phyloP scores from a whole-genome alignment of 2,888 invertebrate genomes.

The Dione juno region DNA sequence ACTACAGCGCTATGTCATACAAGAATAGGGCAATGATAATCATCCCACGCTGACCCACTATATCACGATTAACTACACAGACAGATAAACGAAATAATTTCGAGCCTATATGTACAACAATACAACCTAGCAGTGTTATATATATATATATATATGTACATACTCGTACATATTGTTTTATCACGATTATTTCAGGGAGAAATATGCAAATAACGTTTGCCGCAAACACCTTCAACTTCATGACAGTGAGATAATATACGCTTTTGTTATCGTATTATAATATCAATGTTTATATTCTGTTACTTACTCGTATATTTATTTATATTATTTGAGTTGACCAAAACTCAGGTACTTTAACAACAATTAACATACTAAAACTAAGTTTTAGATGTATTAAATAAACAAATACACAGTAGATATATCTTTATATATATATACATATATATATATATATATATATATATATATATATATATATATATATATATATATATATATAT shows the following conservation, averaged over 20 bases:
- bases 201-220: slow-evolving; percentile 9
- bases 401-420: too few species aligned
- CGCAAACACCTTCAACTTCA: slow-evolving; percentile 1
- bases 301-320: neutral
- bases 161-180: slow-evolving; percentile 3
- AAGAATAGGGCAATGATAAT: too few species aligned
- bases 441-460: too few species aligned
- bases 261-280: neutral
- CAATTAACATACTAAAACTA: too few species aligned
- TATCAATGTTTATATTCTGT: neutral
- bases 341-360: too few species aligned
- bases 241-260: neutral
- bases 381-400: too few species aligned
- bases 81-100: neutral
- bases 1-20: too few species aligned
- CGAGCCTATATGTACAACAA: slow-evolving; percentile 3
- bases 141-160: neutral
- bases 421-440: too few species aligned
- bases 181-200: slow-evolving; percentile 17
- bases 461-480: too few species aligned
- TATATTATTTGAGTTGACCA: neutral
- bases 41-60: too few species aligned
- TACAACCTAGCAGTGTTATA: neutral
- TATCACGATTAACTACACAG: neutral
- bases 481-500: too few species aligned